Evolutionary conservation across 2,888 invertebrate species (phyloP), one percentile per base, ranked within the genome.

Genomic region (Patella pellucida): DNA sequence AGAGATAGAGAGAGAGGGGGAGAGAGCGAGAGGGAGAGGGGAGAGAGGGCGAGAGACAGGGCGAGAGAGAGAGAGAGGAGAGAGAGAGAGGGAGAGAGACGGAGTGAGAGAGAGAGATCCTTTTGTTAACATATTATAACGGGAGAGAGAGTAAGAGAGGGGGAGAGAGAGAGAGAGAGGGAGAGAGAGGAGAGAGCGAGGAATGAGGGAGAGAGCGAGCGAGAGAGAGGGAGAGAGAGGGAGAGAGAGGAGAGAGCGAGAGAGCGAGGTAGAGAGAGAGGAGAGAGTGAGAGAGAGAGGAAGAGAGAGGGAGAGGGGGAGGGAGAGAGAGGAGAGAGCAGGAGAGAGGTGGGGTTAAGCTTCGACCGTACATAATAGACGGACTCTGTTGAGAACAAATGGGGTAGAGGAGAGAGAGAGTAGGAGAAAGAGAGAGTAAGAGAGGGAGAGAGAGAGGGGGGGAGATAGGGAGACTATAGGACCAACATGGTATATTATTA

Each of bases 1-100:
- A 70, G 27, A 50, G 16, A 73, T 69, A 73, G 73, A 73, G 68
- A 69, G 73, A 73, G 75, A 69, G 54, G 56, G 41, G 73, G 68
- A 41, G 67, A 56, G 73, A 70, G 72, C 52, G 70, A 73, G 73
- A 74, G 71, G 70, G 56, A 67, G 73, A 68, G 67, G n/a, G n/a
- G n/a, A n/a, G n/a, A n/a, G n/a, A n/a, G n/a, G n/a, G n/a, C n/a
- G n/a, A n/a, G n/a, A n/a, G n/a, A n/a, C n/a, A n/a, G n/a, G n/a
- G n/a, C n/a, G n/a, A n/a, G 68, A 0, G 41, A 76, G 68, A 69
- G 1, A 16, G 51, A 76, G 67, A 69, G 1, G n/a, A n/a, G n/a
- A n/a, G n/a, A n/a, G n/a, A n/a, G n/a, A n/a, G n/a, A n/a, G n/a
- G n/a, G n/a, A 72, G 74, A 62, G 52, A 69, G 2, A 27, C 2